Conservation (phyloP, 2,888 invertebrate species). For the Drosophila anomalipes region DNA sequence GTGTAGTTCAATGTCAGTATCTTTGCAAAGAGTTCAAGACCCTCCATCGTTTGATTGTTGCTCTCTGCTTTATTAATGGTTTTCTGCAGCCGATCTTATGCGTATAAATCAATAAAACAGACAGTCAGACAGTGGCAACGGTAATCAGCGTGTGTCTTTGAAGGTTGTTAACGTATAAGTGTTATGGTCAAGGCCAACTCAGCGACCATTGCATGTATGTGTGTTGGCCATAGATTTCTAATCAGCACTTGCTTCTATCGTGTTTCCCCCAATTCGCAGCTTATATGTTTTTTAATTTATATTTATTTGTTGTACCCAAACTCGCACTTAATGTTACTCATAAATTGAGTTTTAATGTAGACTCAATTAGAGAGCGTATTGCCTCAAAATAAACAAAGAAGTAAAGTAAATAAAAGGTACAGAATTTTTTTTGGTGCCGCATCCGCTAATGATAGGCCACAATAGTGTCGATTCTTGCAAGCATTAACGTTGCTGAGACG, state of each 20-base stretch:
- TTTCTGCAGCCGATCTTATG: conserved; percentile 65
- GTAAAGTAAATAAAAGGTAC: conserved; percentile 25
- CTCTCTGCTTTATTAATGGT: conserved; percentile 48
- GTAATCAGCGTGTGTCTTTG: conserved; percentile 73
- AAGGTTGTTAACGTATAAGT: conserved; percentile 72
- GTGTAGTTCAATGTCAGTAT: conserved; percentile 70
- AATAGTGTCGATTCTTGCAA: conserved; percentile 50
- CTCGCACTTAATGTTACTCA: conserved; percentile 43
- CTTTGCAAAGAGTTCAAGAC: conserved; percentile 57
- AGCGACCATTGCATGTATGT: conserved; percentile 42
- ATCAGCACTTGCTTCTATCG: conserved; percentile 49
- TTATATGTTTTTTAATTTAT: conserved; percentile 4
- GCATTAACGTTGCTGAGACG: conserved; percentile 20
- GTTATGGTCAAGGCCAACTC: conserved; percentile 77
- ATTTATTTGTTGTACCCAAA: background rate
- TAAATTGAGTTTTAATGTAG: conserved; percentile 77
- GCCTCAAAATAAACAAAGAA: conserved; percentile 36
- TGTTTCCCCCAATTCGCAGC: conserved; percentile 29
- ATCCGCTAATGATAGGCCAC: conserved; percentile 39
- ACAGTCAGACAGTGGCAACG: conserved; percentile 56
- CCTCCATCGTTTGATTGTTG: conserved; percentile 32
- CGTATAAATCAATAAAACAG: conserved; percentile 72
- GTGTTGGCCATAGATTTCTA: conserved; percentile 63
- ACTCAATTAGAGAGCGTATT: conserved; percentile 35
- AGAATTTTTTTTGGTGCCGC: conserved; percentile 44